Evolutionary conservation across 2,113 vertebrate species (phyloP).

Genomic region (Lepus americanus): DNA sequence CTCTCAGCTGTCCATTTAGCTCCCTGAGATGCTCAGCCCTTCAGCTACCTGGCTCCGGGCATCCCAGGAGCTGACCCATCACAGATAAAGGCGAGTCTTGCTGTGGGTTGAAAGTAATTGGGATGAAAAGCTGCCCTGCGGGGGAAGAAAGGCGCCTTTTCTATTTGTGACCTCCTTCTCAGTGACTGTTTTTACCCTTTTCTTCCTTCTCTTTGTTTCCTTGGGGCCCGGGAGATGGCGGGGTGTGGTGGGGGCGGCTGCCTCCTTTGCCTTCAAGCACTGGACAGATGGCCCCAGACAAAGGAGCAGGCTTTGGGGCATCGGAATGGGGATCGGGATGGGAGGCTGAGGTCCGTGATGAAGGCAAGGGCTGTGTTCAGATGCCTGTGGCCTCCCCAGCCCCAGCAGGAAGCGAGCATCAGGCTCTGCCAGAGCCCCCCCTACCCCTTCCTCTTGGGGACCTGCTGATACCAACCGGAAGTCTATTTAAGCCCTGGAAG

Average conservation of each 20-base stretch:
- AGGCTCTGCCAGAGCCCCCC: not conserved
- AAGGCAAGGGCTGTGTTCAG: not conserved
- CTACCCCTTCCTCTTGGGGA: too few species aligned
- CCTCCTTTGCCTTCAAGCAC: not conserved
- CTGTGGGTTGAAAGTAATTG: constrained; percentile 60
- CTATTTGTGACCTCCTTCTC: constrained; percentile 44
- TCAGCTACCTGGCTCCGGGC: not conserved
- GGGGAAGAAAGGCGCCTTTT: constrained; percentile 23
- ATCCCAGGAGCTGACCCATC: not conserved
- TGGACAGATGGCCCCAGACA: not conserved
- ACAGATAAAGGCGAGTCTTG: constrained; percentile 24
- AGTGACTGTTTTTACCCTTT: not conserved
- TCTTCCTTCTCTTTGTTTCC: constrained; percentile 29
- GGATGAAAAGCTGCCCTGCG: constrained; percentile 48
- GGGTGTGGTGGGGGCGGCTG: too few species aligned
- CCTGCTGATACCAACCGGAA: too few species aligned
- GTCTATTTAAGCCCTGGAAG: not conserved
- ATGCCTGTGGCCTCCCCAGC: not conserved
- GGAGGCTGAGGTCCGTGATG: not conserved
- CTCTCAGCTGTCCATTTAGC: not conserved
- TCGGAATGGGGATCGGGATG: not conserved
- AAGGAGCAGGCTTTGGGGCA: not conserved
- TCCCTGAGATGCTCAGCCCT: not conserved
- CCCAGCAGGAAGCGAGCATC: rapidly evolving
- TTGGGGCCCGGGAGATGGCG: not conserved